Conservation (phyloP, 1,140 invertebrate species). For the Orchestia grillus region DNA sequence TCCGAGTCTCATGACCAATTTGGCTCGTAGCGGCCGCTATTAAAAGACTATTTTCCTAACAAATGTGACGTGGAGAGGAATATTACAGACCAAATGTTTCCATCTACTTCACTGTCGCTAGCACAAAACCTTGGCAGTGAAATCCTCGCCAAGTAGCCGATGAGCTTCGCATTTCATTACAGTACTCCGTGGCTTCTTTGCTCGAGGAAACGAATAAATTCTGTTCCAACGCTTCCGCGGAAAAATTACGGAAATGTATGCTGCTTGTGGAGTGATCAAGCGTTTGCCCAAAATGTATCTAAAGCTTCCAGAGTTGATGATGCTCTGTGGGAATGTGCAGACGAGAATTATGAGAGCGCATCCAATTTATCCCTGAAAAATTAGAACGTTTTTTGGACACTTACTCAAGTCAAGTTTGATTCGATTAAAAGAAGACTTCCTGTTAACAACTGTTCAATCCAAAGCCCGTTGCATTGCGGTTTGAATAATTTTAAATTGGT, state of each 20-base stretch:
- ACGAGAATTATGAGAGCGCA: too few relatives aligned
- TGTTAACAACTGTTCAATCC: too few relatives aligned
- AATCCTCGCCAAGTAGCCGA: not conserved
- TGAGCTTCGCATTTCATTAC: not conserved
- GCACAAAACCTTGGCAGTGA: not conserved
- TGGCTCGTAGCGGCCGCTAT: constrained; percentile 9
- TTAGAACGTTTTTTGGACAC: too few relatives aligned
- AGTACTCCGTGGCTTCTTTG: not conserved
- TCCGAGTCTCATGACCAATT: constrained; percentile 9
- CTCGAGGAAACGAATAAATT: not conserved
- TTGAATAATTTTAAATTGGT: too few relatives aligned
- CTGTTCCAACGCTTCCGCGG: not conserved
- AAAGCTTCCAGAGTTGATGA: too few relatives aligned
- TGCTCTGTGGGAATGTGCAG: too few relatives aligned
- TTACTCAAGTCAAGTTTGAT: too few relatives aligned
- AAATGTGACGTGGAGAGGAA: constrained; percentile 12
- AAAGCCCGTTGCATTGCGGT: too few relatives aligned
- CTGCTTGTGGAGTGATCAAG: not conserved
- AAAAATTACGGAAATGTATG: not conserved
- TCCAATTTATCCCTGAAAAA: too few relatives aligned
- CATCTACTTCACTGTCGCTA: not conserved
- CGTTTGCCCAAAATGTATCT: too few relatives aligned
- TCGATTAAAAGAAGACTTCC: too few relatives aligned
- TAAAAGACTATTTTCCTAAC: constrained; percentile 38
- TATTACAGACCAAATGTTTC: constrained; percentile 29